Conservation (phyloP, 1,140 invertebrate species). For the Bombus sylvicola region DNA sequence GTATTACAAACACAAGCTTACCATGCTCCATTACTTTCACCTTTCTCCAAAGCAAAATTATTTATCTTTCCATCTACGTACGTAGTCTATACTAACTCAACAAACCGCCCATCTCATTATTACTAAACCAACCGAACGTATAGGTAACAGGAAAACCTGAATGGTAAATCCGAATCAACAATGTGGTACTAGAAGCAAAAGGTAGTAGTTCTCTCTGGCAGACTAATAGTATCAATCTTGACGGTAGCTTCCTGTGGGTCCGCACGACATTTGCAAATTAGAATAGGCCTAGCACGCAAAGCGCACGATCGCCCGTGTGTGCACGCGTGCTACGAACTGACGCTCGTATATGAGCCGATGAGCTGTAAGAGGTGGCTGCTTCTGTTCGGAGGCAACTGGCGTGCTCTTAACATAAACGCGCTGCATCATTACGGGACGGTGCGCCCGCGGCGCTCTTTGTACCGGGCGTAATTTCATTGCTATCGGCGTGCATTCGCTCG, state of each 20-base stretch:
- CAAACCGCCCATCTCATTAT: too few species aligned
- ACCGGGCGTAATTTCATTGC: conserved; percentile 70
- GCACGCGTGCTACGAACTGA: background rate
- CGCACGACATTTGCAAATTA: conserved; percentile 28
- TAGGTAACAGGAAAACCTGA: background rate
- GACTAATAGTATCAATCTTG: conserved; percentile 9
- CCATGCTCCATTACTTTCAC: too few species aligned
- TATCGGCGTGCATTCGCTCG: conserved; percentile 61
- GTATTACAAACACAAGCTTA: too few species aligned
- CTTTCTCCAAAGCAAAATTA: too few species aligned
- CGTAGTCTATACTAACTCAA: too few species aligned
- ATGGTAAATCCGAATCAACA: background rate
- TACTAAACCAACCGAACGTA: too few species aligned
- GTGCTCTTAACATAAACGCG: conserved; percentile 70
- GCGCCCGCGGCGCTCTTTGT: conserved; percentile 71
- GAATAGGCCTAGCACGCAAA: conserved; percentile 21
- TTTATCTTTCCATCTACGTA: too few species aligned
- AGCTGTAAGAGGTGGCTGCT: conserved; percentile 63
- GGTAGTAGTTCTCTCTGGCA: background rate
- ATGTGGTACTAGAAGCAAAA: background rate
- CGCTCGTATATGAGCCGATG: conserved; percentile 45
- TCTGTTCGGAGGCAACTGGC: conserved; percentile 68
- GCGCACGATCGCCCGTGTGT: background rate
- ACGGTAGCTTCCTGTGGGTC: background rate
- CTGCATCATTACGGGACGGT: conserved; percentile 71